Conservation (phyloP, 1,140 invertebrate species). For the Cecropterus lyciades region DNA sequence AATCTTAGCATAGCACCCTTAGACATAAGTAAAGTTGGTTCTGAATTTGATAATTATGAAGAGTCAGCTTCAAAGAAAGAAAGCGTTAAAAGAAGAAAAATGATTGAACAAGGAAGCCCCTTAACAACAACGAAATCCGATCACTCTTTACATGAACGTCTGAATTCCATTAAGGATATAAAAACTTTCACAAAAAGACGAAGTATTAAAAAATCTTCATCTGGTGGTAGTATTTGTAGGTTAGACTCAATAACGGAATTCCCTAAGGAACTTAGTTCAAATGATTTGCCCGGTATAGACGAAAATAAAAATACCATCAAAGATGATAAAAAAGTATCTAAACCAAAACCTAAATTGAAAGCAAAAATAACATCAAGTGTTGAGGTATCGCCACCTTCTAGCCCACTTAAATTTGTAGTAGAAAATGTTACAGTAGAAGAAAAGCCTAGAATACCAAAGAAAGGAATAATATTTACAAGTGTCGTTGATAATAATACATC, state of each 20-base stretch:
- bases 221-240: constrained; percentile 69
- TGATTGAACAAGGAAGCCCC: constrained; percentile 48
- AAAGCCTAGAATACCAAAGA: constrained; percentile 58
- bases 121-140: constrained; percentile 80
- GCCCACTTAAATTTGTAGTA: constrained; percentile 81
- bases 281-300: constrained; percentile 51
- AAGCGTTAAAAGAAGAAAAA: constrained; percentile 52
- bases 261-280: constrained; percentile 51
- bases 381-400: constrained; percentile 71
- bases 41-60: constrained; percentile 39
- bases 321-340: constrained; percentile 42
- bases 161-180: constrained; percentile 52
- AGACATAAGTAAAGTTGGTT: constrained; percentile 80
- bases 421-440: constrained; percentile 84
- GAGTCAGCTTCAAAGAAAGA: constrained; percentile 29
- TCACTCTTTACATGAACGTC: constrained; percentile 70
- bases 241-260: constrained; percentile 80
- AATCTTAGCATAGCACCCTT: constrained; percentile 79
- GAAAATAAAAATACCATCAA: constrained; percentile 51
- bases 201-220: constrained; percentile 78
- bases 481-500: constrained; percentile 47
- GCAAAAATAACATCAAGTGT: constrained; percentile 83
- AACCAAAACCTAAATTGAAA: constrained; percentile 77
- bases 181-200: constrained; percentile 57
- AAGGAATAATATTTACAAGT: constrained; percentile 69